These are phyloP conservation scores for Seira sanloemensis DNA, from an alignment of 2,888 invertebrate genomes.

Conservation along the genomic window DNA sequence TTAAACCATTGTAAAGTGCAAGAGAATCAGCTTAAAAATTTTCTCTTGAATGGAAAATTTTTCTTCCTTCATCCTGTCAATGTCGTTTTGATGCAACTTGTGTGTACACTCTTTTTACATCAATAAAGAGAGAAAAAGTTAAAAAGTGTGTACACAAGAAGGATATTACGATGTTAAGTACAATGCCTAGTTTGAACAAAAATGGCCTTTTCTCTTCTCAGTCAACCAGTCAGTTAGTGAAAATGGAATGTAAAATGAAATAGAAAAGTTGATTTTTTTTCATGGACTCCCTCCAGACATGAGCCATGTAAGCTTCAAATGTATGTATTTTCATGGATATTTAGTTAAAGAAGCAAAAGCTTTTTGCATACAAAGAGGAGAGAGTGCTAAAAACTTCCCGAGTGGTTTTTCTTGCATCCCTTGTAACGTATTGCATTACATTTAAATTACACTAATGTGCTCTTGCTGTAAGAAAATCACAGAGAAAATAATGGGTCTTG, in stretches of 20 bases:
- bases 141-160: constrained; percentile 63
- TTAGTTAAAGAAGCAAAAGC: constrained; percentile 17
- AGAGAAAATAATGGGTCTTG: no score
- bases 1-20: constrained; percentile 64
- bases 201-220: constrained; percentile 18
- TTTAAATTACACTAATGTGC: background rate
- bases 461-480: background rate
- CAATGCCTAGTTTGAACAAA: constrained; percentile 40
- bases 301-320: background rate
- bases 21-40: constrained; percentile 62
- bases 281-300: constrained; percentile 11
- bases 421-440: background rate
- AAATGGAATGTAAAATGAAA: constrained; percentile 50
- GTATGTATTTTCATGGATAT: constrained; percentile 15
- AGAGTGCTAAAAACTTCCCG: background rate
- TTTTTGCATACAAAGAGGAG: background rate
- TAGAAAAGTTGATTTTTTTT: constrained; percentile 33
- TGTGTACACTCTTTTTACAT: constrained; percentile 54
- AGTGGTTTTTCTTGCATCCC: background rate
- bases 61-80: constrained; percentile 60
- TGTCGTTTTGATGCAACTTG: constrained; percentile 60
- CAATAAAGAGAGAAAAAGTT: constrained; percentile 52
- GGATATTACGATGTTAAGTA: constrained; percentile 56
- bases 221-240: background rate
- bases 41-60: constrained; percentile 59